A percentile compares a stretch with the other conserved stretches of the same genome.
Conservation (phyloP, 2,888 invertebrate genomes). For the Mesoligia furuncula region DNA sequence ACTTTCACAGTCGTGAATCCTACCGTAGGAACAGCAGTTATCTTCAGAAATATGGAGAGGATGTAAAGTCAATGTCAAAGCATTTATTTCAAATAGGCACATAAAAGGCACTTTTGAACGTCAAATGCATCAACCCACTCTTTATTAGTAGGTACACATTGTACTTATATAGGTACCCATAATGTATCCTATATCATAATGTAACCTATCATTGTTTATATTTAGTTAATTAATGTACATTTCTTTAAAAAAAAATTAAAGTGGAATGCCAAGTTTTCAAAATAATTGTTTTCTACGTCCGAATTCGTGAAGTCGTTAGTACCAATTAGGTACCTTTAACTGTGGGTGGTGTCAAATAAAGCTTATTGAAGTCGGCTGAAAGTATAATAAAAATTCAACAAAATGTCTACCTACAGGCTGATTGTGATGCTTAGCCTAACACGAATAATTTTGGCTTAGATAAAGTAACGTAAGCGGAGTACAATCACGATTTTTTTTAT, state of each 20-base stretch:
- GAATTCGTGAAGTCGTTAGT: neutral
- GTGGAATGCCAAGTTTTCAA: neutral
- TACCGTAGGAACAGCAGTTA: neutral
- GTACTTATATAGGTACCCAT: neutral
- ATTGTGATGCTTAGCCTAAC: neutral
- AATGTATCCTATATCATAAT: too few relatives aligned
- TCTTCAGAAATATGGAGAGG: neutral
- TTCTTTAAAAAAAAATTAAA: neutral
- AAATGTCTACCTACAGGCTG: neutral
- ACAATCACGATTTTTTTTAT: neutral
- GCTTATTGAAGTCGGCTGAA: neutral
- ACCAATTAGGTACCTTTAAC: neutral
- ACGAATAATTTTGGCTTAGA: neutral
- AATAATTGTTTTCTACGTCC: conserved; percentile 3
- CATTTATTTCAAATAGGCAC: too few relatives aligned
- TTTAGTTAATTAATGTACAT: neutral
- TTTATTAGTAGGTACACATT: neutral
- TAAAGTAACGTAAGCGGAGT: neutral
- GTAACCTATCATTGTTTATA: neutral
- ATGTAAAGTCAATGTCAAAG: too few relatives aligned
- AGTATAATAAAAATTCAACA: neutral
- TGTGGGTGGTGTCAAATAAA: neutral
- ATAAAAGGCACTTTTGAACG: too few relatives aligned
- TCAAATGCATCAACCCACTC: neutral
- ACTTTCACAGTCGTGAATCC: too few relatives aligned